Percentiles rank a stretch among this genome's conserved stretches.
Conservation (phyloP, 2,113 vertebrate genomes). For the Glareola pratincola region DNA sequence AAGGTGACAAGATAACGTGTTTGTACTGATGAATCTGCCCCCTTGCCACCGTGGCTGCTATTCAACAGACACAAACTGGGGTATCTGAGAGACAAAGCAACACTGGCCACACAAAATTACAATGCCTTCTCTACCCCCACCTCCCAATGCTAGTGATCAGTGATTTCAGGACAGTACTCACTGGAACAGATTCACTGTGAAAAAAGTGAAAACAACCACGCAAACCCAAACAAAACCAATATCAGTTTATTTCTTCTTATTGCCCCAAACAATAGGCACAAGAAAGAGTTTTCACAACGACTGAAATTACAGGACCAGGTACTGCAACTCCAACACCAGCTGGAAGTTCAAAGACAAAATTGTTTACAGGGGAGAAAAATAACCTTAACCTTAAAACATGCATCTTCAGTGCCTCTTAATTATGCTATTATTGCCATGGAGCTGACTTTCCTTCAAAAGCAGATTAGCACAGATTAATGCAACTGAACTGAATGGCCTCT, state of each 20-base stretch:
- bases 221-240: not conserved
- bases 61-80: not conserved
- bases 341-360: not conserved
- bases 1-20: not conserved
- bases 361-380: not conserved
- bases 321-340: not conserved
- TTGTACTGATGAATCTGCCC: not conserved
- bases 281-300: not conserved
- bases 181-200: not conserved
- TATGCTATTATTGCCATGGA: not conserved
- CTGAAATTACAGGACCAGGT: not conserved
- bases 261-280: not conserved
- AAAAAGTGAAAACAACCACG: not conserved
- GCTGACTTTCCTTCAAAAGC: not conserved
- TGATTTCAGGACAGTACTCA: not conserved
- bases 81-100: not conserved
- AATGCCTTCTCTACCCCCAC: not conserved
- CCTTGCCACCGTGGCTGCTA: not conserved
- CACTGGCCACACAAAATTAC: not conserved
- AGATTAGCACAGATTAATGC: not conserved
- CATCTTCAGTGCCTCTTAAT: not conserved
- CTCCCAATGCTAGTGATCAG: not conserved
- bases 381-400: not conserved
- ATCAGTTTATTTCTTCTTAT: not conserved
- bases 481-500: not conserved